These are phyloP conservation scores for Troilus luridus DNA, from an alignment of 2,888 invertebrate genomes.

Conservation along the genomic window DNA sequence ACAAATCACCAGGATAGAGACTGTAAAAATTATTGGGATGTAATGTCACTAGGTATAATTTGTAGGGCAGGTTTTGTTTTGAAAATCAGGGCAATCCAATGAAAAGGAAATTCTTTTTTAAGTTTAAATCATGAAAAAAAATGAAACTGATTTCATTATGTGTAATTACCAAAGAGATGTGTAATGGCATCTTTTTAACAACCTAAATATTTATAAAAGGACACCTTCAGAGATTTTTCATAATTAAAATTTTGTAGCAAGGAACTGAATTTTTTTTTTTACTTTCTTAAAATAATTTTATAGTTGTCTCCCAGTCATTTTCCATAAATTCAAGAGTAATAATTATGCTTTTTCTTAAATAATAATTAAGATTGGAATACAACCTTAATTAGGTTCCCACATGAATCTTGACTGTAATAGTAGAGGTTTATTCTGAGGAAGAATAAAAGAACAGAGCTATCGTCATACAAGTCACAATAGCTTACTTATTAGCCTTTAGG, in stretches of 20 bases:
- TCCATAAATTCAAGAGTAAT: background rate
- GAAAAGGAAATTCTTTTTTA: background rate
- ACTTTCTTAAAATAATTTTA: background rate
- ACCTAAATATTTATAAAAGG: background rate
- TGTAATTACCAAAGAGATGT: background rate
- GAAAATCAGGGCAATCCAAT: slow-evolving; percentile 1
- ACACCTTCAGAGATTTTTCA: background rate
- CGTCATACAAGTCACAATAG: too few species aligned
- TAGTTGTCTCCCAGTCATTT: background rate
- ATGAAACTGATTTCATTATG: background rate
- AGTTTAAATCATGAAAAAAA: background rate
- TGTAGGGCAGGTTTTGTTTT: slow-evolving; percentile 5
- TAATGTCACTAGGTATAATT: slow-evolving; percentile 27
- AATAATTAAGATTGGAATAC: background rate
- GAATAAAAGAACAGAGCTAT: too few species aligned
- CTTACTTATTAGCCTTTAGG: too few species aligned
- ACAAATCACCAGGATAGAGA: slow-evolving; percentile 93
- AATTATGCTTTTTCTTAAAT: background rate
- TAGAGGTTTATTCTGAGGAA: too few species aligned
- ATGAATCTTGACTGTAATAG: too few species aligned
- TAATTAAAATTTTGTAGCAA: background rate
- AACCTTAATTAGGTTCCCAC: background rate
- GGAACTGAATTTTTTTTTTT: background rate
- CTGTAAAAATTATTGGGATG: slow-evolving; percentile 68
- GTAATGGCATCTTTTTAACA: background rate